Evolutionary conservation across 2,888 invertebrate species (phyloP).

Genomic region (Serripes groenlandicus): DNA sequence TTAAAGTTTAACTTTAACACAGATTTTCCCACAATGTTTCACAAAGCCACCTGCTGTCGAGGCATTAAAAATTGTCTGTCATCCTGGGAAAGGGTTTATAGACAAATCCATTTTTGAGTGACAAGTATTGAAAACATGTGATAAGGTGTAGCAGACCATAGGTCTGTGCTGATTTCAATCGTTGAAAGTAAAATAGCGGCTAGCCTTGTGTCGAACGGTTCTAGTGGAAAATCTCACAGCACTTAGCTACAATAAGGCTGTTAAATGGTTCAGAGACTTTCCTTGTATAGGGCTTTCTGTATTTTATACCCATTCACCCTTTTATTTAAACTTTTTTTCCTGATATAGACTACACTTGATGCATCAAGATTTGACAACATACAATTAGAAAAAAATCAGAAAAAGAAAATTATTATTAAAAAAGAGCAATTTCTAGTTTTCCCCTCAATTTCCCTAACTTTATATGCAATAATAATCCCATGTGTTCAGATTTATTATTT

Average conservation of each 20-base stretch:
- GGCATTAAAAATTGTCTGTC: too few species aligned
- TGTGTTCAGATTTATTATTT: too few species aligned
- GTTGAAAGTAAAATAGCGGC: background rate
- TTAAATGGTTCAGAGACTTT: background rate
- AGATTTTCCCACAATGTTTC: too few species aligned
- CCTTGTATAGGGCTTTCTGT: background rate
- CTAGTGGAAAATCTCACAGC: background rate
- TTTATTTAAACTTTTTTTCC: too few species aligned
- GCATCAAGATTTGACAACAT: background rate
- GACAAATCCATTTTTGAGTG: too few species aligned
- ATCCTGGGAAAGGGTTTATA: too few species aligned
- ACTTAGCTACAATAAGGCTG: background rate
- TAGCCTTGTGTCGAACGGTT: background rate
- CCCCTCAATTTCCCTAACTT: background rate
- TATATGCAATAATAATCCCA: too few species aligned
- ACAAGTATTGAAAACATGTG: too few species aligned
- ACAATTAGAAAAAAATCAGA: background rate
- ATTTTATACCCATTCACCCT: background rate
- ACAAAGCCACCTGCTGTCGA: too few species aligned
- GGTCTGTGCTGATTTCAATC: background rate
- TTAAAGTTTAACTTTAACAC: too few species aligned
- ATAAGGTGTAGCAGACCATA: background rate
- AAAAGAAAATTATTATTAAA: background rate
- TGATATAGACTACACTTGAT: too few species aligned
- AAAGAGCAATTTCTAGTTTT: background rate